Base-by-base conservation (phyloP, 53 echinoderm and acorn worm genomes). In the Pentamera pediparva region DNA sequence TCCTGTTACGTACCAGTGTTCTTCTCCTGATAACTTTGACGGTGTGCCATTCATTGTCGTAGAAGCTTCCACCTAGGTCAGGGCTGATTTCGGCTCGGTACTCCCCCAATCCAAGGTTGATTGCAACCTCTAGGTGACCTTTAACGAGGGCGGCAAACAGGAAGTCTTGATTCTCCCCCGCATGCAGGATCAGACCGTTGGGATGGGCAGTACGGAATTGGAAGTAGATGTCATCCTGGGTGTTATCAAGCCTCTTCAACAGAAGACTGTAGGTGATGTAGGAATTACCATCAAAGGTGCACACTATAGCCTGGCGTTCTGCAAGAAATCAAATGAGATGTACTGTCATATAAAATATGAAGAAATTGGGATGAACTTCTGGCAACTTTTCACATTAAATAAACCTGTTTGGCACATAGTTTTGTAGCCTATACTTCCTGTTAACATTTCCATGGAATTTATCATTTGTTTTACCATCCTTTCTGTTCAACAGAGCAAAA, bases 41-140 rank as follows among this genome's bases (percentile, higher is more conserved):
- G 76, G 88, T 88, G 55, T 95, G 98, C 91, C 91, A 98, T 31
- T 81, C 78, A 37, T 89, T 91, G 36, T 98, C 91, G 9, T 60
- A 77, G 60, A 92, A 89, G 37, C 67, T 39, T 61, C 40, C 69
- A 2, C 76, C 77, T 5, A 74, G 55, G 30, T 75, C 38, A 1
- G 93, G 82, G 11, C 56, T 32, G 56, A 98, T 86, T 13, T 48
- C 62, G 33, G 62, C 59, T 47, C 86, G 62, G 57, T 64, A 91
- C 56, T 92, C 91, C 15, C 98, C 98, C 0, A 84, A 79, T n/a
- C 98, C 98, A 5, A 98, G 61, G 45, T 98, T 84, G 35, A 91
- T 48, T 21, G 88, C 85, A 1, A 88, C 75, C 55, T 83, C 88
- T 48, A 98, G 43, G 39, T 77, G 41, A 4, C 98, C 91, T 37